Base-by-base conservation (phyloP, 2,797 vertebrate genomes). In the Enteromius fasciolatus region DNA sequence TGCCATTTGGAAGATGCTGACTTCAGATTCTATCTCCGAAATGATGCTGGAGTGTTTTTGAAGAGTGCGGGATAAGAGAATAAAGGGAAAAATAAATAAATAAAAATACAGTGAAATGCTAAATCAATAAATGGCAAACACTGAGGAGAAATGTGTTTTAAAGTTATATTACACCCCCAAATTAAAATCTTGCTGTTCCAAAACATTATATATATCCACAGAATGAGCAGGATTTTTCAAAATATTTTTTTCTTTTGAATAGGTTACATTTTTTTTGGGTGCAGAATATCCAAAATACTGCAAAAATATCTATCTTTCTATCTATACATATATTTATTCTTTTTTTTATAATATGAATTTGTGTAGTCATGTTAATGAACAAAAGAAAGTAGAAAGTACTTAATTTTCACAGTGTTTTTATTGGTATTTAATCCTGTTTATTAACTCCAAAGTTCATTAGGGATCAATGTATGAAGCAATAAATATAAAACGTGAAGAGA, bases 371-470 rank as follows among this genome's bases (percentile, higher is more conserved):
- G 9, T 28, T 41, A 57, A 61, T 61, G 15, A 20, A 75, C 28
- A 57, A 75, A 23, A 0, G 41, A 28, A 48, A 70, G 44, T 2
- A 4, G 0, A 64, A 69, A 69, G 0, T 28, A 64, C 17, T n/a
- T n/a, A n/a, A n/a, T n/a, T n/a, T n/a, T n/a, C n/a, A n/a, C 4
- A 31, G 25, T 18, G 12, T 44, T n/a, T 52, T 52, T 2, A 33
- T 66, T 44, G 36, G 18, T 59, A 46, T 39, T 54, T 64, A 70
- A 63, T 54, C 57, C 57, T 68, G 1, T 44, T 44, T 20, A 48
- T 28, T 33, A 52, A 79, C 57, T 86, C 69, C 85, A 36, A 7
- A 28, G 31, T 39, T 77, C n/a, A 31, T 44, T 15, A 23, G 8
- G 18, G 31, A 76, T 44, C 23, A 31, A 78, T 50, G 18, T 4